A percentile compares a stretch with the other conserved stretches of the same genome.
Conservation (phyloP, 1,140 invertebrate species). For the Ectropis grisescens region DNA sequence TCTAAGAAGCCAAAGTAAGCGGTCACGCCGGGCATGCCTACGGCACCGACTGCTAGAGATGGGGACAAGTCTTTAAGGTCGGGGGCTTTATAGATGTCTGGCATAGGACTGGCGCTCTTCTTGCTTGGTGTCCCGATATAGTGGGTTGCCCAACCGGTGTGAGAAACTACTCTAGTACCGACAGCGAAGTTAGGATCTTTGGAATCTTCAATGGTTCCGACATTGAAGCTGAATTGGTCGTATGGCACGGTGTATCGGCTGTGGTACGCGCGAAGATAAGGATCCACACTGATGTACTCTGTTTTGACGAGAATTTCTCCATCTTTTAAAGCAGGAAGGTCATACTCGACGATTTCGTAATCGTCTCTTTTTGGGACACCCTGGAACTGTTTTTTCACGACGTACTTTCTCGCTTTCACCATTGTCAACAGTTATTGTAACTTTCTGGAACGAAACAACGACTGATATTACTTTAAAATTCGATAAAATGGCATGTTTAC, state of each 20-base stretch:
- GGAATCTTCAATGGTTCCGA: constrained; percentile 36
- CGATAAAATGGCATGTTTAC: too few species aligned
- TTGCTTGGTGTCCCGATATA: constrained; percentile 47
- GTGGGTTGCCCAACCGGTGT: constrained; percentile 74
- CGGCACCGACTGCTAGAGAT: constrained; percentile 18
- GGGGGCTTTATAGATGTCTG: constrained; percentile 16
- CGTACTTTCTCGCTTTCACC: constrained; percentile 27
- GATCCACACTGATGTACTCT: constrained; percentile 57
- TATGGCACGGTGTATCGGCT: constrained; percentile 10
- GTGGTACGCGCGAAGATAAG: constrained; percentile 41
- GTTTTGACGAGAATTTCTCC: constrained; percentile 49
- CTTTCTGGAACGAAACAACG: too few species aligned
- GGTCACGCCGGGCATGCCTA: constrained; percentile 60
- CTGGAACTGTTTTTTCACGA: constrained; percentile 30
- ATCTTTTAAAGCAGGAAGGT: constrained; percentile 26
- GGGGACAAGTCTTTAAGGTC: constrained; percentile 16
- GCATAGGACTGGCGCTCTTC: background rate
- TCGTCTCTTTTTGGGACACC: constrained; percentile 35
- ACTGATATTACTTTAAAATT: too few species aligned
- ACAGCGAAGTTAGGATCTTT: constrained; percentile 65
- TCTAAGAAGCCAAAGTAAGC: constrained; percentile 80
- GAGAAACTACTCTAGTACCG: constrained; percentile 67
- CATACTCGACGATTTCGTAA: constrained; percentile 35
- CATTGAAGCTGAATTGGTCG: constrained; percentile 53
- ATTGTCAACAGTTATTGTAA: too few species aligned